Conservation (phyloP, 1,140 invertebrate species). For the Paralvinella palmiformis region DNA sequence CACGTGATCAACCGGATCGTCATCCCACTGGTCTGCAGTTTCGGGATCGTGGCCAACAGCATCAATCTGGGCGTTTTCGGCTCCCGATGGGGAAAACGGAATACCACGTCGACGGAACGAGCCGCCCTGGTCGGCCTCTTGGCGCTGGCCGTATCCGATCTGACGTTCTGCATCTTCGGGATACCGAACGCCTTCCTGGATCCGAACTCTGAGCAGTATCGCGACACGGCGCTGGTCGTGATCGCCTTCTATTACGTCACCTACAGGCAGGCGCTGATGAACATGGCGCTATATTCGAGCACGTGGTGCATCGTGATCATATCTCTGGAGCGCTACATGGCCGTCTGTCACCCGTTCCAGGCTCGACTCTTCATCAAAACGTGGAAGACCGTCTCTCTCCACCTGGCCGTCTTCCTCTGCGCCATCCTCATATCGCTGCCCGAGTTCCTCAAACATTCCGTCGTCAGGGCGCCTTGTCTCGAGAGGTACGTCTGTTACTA, state of each 20-base stretch:
- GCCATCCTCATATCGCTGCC: not conserved
- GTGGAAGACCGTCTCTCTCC: not conserved
- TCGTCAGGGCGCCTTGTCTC: not conserved
- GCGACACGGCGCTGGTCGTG: not conserved
- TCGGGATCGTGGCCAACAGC: not conserved
- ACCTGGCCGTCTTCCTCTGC: not conserved
- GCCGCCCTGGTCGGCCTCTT: not conserved
- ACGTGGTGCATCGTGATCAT: not conserved
- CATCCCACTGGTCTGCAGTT: not conserved
- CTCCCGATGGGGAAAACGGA: not conserved
- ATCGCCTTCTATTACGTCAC: not conserved
- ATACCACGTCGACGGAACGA: not conserved
- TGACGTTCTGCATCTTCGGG: not conserved
- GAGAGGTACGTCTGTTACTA: not conserved
- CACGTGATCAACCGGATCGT: not conserved
- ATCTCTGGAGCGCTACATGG: not conserved
- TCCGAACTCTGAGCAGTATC: not conserved
- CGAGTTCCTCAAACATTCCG: not conserved
- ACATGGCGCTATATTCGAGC: not conserved
- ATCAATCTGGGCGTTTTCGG: not conserved
- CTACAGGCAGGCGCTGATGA: not conserved
- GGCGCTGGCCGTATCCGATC: not conserved
- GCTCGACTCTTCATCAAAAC: not conserved
- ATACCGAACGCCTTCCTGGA: not conserved
- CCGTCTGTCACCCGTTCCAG: not conserved